Evolutionary conservation across 2,888 invertebrate genomes (phyloP).

Genomic region (Drosophila vallismaia): DNA sequence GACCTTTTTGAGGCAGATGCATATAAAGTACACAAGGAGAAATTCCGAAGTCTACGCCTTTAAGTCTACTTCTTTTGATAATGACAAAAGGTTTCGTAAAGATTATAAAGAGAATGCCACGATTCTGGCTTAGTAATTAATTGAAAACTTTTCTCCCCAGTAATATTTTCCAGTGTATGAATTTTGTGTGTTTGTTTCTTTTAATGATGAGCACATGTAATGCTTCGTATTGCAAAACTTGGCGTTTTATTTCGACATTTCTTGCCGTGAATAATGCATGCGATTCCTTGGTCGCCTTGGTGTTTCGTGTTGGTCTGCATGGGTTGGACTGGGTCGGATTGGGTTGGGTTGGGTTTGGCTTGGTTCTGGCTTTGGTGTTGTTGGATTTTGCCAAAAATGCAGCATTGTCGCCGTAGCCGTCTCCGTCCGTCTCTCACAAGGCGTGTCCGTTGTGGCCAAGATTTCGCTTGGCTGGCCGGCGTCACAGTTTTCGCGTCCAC

Average conservation of each 20-base stretch:
- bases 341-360: slow-evolving; percentile 12
- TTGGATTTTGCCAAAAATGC: slow-evolving; percentile 64
- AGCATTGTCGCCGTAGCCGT: slow-evolving; percentile 65
- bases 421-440: slow-evolving; percentile 64
- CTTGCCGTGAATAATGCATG: slow-evolving; percentile 74
- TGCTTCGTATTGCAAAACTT: slow-evolving; percentile 75
- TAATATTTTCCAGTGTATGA: slow-evolving; percentile 5
- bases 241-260: slow-evolving; percentile 75
- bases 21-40: slow-evolving; percentile 9
- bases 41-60: background rate
- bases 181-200: slow-evolving; percentile 31
- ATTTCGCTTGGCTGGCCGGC: slow-evolving; percentile 70
- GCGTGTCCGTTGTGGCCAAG: slow-evolving; percentile 71
- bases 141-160: too few relatives aligned
- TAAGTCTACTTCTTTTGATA: too few relatives aligned
- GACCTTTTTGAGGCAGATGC: slow-evolving; percentile 23
- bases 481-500: slow-evolving; percentile 67
- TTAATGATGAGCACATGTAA: slow-evolving; percentile 78
- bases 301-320: slow-evolving; percentile 37
- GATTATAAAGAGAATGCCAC: too few relatives aligned
- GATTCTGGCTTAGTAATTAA: too few relatives aligned
- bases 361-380: slow-evolving; percentile 29
- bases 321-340: slow-evolving; percentile 22
- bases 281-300: slow-evolving; percentile 55
- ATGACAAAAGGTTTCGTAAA: too few relatives aligned